Evolutionary conservation across 2,113 vertebrate species (phyloP), one percentile per base, ranked within the genome.

Genomic region (Lagopus leucura): DNA sequence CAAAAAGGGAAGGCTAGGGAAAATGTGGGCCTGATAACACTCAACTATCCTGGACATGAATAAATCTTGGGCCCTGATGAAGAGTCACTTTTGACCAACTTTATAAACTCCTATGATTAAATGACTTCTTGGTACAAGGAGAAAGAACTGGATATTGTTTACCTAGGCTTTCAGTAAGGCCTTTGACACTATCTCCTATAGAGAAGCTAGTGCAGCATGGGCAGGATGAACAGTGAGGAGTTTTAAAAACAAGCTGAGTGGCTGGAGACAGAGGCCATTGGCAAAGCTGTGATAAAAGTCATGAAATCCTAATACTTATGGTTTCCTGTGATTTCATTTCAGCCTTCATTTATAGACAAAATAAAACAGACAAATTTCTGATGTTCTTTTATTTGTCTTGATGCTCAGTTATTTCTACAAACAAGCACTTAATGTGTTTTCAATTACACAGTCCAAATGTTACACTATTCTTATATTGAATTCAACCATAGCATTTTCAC

Each of bases 111-210:
- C 17, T 10, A n/a, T 32, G 27, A 54, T 30, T 34, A 82, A 82
- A 64, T 45, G 0, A 28, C 16, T 38, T 58, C 36, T 74, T 63
- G 7, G 2, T 48, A 54, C 25, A 27, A 75, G 2, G 13, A 5
- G 28, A n/a, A 27, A 86, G 14, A 36, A 38, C 3, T 34, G 18
- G 15, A 28, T 0, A 1, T 61, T 32, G 28, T 4, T 25, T 87
- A 9, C 40, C 15, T 47, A 61, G 18, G 25, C 15, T 42, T 42
- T 77, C 17, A n/a, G 1, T 21, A 58, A 83, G 16, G 11, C 2
- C 45, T 88, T 79, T 48, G 13, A 43, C 1, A 6, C 6, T 72
- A 7, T n/a, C 43, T 47, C 8, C 3, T 24, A 0, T 34, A 54
- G 24, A 83, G 19, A 69, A 83, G 22, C 11, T 80, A 13, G 30